phyloP scores from a whole-genome alignment of 2,797 vertebrate genomes.

The Argyrosomus regius region DNA sequence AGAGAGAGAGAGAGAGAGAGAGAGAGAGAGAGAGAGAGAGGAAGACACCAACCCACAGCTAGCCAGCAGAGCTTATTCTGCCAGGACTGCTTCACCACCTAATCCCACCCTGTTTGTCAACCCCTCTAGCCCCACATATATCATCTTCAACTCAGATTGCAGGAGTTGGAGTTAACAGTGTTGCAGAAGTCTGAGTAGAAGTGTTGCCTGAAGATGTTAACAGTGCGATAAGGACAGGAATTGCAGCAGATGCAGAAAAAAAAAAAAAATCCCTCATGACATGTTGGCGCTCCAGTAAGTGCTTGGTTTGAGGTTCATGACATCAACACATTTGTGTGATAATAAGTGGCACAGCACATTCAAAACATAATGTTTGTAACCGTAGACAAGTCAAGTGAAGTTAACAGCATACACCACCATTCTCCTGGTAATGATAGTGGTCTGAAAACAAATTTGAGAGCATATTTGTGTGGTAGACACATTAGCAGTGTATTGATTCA shows the following conservation, averaged over 20 bases:
- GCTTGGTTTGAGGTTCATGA: neutral
- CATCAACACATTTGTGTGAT: neutral
- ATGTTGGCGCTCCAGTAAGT: neutral
- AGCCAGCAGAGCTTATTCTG: conserved; percentile 55
- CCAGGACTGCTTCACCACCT: conserved; percentile 46
- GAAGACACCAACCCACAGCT: conserved; percentile 27
- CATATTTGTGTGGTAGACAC: neutral
- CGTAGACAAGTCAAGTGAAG: neutral
- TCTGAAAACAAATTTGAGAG: neutral
- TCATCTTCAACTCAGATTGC: conserved; percentile 56
- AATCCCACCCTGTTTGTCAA: conserved; percentile 67
- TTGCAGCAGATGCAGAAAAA: conserved; percentile 18
- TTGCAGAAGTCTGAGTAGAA: conserved; percentile 49
- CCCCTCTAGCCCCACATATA: conserved; percentile 57
- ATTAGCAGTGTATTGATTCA: neutral
- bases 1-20: conserved; percentile 9
- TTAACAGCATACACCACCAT: neutral
- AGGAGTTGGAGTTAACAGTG: conserved; percentile 47
- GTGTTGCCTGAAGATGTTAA: conserved; percentile 58
- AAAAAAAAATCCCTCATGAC: neutral
- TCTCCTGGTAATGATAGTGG: neutral
- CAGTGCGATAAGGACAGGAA: conserved; percentile 31
- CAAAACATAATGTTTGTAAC: conserved; percentile 10
- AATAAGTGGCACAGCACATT: neutral
- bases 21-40: conserved; percentile 2